Conservation (phyloP, 2,113 vertebrate genomes). For the Chlamydotis undulata region DNA sequence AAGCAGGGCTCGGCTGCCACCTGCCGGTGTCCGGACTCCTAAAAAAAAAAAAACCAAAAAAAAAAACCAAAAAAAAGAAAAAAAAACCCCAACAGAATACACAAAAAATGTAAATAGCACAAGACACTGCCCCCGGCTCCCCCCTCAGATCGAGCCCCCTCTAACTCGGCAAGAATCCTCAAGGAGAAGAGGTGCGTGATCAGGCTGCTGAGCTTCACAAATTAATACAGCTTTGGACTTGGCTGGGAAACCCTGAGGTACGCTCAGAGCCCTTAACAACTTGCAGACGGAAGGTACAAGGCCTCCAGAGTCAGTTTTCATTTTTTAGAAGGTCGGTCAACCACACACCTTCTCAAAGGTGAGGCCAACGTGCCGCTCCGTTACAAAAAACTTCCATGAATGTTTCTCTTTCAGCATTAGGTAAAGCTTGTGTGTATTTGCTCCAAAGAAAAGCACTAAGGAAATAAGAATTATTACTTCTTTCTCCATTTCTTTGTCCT, state of each 20-base stretch:
- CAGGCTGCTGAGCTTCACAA: background rate
- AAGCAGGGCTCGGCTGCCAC: conserved; percentile 38
- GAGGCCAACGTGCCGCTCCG: background rate
- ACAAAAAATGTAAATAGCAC: background rate
- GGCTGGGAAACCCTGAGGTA: background rate
- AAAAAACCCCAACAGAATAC: background rate
- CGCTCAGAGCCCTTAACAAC: rapidly evolving
- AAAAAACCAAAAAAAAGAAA: background rate
- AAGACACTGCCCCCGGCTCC: background rate
- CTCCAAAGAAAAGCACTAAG: background rate
- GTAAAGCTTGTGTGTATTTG: background rate
- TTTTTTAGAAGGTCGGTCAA: background rate
- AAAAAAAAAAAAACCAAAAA: background rate
- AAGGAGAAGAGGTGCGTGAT: background rate
- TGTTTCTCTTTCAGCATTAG: background rate
- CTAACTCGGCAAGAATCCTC: background rate
- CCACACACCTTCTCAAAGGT: background rate
- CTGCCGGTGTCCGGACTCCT: conserved; percentile 16
- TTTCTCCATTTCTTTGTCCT: background rate
- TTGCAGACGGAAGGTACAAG: background rate
- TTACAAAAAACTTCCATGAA: background rate
- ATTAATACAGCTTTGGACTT: rapidly evolving
- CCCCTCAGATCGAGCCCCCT: background rate
- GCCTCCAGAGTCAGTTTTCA: background rate
- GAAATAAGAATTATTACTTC: background rate